Evolutionary conservation across 1,140 invertebrate species (phyloP), one percentile per base, ranked within the genome.

Genomic region (Heliothis subflexa): DNA sequence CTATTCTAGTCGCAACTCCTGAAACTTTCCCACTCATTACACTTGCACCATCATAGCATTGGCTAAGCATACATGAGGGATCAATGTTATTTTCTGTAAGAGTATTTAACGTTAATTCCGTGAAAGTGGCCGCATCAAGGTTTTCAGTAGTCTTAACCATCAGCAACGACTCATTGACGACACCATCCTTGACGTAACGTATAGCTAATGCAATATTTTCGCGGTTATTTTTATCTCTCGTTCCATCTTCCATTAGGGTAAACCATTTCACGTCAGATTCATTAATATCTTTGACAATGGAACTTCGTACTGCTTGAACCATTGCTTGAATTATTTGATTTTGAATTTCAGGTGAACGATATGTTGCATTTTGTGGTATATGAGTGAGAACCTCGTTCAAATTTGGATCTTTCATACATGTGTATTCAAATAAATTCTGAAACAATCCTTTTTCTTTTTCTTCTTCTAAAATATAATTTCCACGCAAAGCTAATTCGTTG

Each of bases 141-240:
- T n/a, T n/a, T n/a, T n/a, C n/a, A n/a, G n/a, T n/a, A n/a, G n/a
- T n/a, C n/a, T n/a, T n/a, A n/a, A n/a, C 74, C 49, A 78, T 66
- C 74, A 81, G 66, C 78, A 83, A 80, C 59, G 74, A 86, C 66
- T 82, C 78, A 79, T 82, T 72, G 64, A 82, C 80, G 61, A 78
- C 52, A 75, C 81, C 75, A 80, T 80, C 83, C 50, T 81, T 86
- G 50, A 83, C 78, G 75, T 83, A 80, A 50, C 82, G 68, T 77
- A 83, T 78, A 75, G 79, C 82, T 81, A 86, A 80, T 84, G 82
- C 80, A 79, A 85, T 83, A 83, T 83, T 86, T 86, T 86, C 79
- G 28, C 21, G 59, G 54, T 62, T 62, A 62, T 62, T 62, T 62
- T 62, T 86, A 78, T 85, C 80, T 85, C 76, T 86, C 66, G 79